phyloP scores from a whole-genome alignment of 2,797 vertebrate species.

The Tiaroga cobitis region DNA sequence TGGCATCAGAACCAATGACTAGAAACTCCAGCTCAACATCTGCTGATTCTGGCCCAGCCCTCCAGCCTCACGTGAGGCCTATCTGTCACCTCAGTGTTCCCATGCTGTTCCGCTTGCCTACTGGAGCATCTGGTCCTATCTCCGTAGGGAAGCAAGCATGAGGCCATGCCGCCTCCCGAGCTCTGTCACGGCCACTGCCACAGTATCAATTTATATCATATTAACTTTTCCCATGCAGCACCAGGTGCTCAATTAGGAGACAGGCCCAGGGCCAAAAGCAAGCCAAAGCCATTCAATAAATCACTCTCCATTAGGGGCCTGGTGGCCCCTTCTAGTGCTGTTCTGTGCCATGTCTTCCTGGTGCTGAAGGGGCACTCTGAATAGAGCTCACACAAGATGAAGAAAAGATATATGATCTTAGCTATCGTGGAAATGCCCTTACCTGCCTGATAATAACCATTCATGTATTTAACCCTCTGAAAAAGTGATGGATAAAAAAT shows the following conservation, averaged over 20 bases:
- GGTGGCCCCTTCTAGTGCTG: constrained; percentile 42
- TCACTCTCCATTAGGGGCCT: constrained; percentile 65
- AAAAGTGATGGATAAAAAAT: background rate
- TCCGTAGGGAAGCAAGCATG: constrained; percentile 54
- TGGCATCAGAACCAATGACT: constrained; percentile 38
- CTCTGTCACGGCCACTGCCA: constrained; percentile 53
- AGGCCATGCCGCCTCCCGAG: constrained; percentile 45
- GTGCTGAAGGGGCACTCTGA: constrained; percentile 11
- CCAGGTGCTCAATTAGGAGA: constrained; percentile 69
- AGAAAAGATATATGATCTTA: background rate
- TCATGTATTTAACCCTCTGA: background rate
- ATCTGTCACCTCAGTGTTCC: constrained; percentile 56
- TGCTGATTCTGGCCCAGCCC: constrained; percentile 54
- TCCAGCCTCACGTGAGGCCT: constrained; percentile 37
- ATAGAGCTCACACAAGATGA: constrained; percentile 15
- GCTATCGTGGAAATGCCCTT: background rate
- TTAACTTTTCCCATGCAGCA: constrained; percentile 67
- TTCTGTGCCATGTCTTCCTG: constrained; percentile 46
- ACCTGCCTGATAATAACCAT: background rate
- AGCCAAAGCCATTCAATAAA: constrained; percentile 65
- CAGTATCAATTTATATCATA: constrained; percentile 70
- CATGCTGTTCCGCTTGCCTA: constrained; percentile 42
- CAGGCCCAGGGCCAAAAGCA: constrained; percentile 62
- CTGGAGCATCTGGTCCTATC: constrained; percentile 63
- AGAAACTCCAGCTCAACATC: constrained; percentile 44